These are phyloP conservation scores for Lycia hirtaria DNA, from an alignment of 2,888 invertebrate species.

Conservation along the genomic window DNA sequence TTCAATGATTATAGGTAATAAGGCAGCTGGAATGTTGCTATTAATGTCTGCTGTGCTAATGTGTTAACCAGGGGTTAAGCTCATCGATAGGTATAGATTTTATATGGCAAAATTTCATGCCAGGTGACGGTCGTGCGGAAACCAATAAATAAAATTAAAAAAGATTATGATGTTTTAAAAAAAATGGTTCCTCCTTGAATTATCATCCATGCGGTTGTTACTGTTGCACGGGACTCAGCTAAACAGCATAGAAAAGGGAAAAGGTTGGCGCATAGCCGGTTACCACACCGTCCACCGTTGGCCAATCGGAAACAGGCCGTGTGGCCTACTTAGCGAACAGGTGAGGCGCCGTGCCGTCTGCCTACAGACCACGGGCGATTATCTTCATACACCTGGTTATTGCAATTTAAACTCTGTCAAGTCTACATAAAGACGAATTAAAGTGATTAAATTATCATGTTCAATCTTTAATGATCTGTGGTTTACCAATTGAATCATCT, in stretches of 20 bases:
- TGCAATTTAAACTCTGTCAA: constrained; percentile 1
- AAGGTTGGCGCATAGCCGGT: constrained; percentile 41
- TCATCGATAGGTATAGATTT: too few relatives aligned
- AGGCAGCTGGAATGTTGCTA: too few relatives aligned
- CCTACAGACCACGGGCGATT: constrained; percentile 23
- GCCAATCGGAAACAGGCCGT: constrained; percentile 45
- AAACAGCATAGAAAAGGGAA: constrained; percentile 37
- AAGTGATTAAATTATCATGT: background rate
- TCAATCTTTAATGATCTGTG: background rate
- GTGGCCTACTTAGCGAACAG: constrained; percentile 55
- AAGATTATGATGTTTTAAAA: too few relatives aligned
- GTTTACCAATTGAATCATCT: background rate
- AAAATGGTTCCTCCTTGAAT: too few relatives aligned
- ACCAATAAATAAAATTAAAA: too few relatives aligned
- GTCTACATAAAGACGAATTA: background rate
- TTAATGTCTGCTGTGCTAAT: too few relatives aligned
- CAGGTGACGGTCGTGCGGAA: too few relatives aligned
- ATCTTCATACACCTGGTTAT: constrained; percentile 14
- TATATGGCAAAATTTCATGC: too few relatives aligned
- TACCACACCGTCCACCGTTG: constrained; percentile 28
- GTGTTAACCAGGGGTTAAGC: too few relatives aligned
- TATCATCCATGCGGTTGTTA: too few relatives aligned
- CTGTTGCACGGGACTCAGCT: too few relatives aligned
- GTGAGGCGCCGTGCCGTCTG: constrained; percentile 72
- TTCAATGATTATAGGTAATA: too few relatives aligned